A percentile compares a stretch with the other conserved stretches of the same genome.
These are phyloP conservation scores for Onthophagus taurus DNA, from an alignment of 1,140 invertebrate genomes.

Conservation along the genomic window DNA sequence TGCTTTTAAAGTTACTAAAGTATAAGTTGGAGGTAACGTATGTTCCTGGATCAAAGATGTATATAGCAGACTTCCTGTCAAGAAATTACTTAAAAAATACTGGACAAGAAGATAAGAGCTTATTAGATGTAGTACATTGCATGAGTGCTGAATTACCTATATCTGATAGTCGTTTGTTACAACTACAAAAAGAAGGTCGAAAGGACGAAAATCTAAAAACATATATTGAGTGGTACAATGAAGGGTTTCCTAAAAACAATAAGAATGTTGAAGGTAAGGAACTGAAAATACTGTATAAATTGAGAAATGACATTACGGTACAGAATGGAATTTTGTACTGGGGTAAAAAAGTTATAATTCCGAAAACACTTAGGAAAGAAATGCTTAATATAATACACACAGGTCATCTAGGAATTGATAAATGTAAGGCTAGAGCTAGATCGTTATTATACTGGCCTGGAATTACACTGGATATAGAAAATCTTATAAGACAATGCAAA, in stretches of 20 bases:
- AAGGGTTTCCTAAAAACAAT: constrained; percentile 34
- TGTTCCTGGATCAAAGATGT: neutral
- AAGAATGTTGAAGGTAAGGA: constrained; percentile 17
- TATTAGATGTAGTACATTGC: neutral
- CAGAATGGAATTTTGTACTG: constrained; percentile 27
- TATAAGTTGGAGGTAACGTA: too few relatives aligned
- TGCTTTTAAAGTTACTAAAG: neutral
- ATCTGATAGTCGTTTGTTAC: neutral
- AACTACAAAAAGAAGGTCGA: neutral
- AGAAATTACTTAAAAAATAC: too few relatives aligned
- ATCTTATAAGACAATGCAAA: constrained; percentile 25
- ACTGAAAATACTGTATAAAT: constrained; percentile 15
- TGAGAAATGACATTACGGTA: constrained; percentile 20
- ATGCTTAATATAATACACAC: constrained; percentile 34
- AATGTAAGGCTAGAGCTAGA: constrained; percentile 33
- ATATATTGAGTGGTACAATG: neutral
- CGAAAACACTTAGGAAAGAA: constrained; percentile 22
- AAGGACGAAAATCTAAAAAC: neutral
- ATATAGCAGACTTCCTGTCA: too few relatives aligned
- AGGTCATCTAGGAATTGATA: constrained; percentile 35
- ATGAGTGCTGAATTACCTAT: neutral
- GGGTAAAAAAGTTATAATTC: constrained; percentile 16
- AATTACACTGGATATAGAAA: constrained; percentile 37
- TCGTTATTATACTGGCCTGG: constrained; percentile 29
- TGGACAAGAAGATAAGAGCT: too few relatives aligned